phyloP scores from a whole-genome alignment of 2,888 invertebrate genomes.

The Halocaridina rubra region DNA sequence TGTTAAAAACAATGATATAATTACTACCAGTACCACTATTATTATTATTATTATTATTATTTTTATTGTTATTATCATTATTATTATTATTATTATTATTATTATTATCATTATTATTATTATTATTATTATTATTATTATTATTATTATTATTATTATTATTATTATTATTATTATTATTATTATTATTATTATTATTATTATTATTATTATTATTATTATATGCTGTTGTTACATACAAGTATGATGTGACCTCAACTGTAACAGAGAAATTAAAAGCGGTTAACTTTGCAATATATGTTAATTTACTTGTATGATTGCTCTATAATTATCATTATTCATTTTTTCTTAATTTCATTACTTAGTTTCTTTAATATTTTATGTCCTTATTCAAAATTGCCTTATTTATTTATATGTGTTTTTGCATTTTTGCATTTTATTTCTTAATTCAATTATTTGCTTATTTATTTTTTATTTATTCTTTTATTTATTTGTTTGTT shows the following conservation, averaged over 20 bases:
- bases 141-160: conserved; percentile 8
- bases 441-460: too few species aligned
- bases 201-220: background rate
- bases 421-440: too few species aligned
- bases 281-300: background rate
- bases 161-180: background rate
- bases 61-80: background rate
- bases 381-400: too few species aligned
- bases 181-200: background rate
- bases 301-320: background rate
- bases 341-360: too few species aligned
- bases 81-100: conserved; percentile 8
- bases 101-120: background rate
- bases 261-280: background rate
- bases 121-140: background rate
- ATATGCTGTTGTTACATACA: background rate
- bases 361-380: too few species aligned
- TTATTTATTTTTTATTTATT: too few species aligned
- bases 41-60: background rate
- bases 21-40: background rate
- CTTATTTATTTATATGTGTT: too few species aligned
- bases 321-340: too few species aligned
- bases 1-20: too few species aligned
- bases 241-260: background rate
- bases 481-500: too few species aligned